Conservation (phyloP, 2,113 vertebrate species). For the Eonycteris spelaea region DNA sequence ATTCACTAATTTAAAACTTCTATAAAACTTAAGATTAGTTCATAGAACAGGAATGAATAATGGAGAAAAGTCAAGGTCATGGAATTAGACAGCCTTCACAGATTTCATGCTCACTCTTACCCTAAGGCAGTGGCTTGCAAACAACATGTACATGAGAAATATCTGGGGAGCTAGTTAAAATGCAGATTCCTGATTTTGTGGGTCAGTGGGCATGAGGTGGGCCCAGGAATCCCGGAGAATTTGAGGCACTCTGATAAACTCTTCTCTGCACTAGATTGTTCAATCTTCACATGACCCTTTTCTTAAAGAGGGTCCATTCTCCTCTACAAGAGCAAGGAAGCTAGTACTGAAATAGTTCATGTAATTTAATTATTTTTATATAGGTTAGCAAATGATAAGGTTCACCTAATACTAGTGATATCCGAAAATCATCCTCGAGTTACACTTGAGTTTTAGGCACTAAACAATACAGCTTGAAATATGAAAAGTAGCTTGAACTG, state of each 20-base stretch:
- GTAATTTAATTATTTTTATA: slow-evolving; percentile 25
- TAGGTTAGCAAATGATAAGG: background rate
- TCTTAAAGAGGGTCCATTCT: background rate
- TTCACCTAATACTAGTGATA: background rate
- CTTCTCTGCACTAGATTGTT: background rate
- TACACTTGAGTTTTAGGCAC: background rate
- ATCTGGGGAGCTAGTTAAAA: background rate
- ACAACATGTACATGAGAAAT: background rate
- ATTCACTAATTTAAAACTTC: background rate
- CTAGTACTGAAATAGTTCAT: background rate
- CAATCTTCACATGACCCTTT: background rate
- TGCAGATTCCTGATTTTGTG: background rate
- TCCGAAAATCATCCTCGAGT: background rate
- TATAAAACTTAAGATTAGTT: background rate
- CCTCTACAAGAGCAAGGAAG: background rate
- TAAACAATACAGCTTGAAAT: background rate
- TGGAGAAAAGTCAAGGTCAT: background rate
- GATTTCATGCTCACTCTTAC: background rate
- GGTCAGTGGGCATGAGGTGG: too few species aligned
- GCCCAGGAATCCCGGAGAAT: background rate
- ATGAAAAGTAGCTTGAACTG: background rate
- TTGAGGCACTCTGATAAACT: background rate
- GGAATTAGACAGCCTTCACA: background rate
- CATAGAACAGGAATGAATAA: background rate
- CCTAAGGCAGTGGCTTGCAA: background rate